Base-by-base conservation (phyloP, 92 coral and sea anemone genomes). In the Desmophyllum pertusum region DNA sequence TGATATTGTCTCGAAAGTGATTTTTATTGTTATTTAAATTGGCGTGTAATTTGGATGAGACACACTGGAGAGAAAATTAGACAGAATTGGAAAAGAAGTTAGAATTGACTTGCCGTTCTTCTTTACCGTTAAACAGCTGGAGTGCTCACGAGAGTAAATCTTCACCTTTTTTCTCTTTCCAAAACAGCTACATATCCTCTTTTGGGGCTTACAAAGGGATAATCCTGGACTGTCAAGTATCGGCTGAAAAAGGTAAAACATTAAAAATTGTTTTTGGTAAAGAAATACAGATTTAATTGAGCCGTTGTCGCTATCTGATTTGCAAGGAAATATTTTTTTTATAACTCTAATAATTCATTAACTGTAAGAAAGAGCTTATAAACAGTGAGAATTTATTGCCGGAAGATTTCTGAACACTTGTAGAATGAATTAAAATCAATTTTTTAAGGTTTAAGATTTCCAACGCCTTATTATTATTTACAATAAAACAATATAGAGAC, bases 1-100 rank as follows among this genome's bases (percentile, higher is more conserved):
- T n/a, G n/a, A 25, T 17, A 27, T 78, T 78, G 41, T 61, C 45
- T 77, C 69, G 3, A 63, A 78, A 78, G 73, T 10, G 83, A 43
- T 64, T 78, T 64, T 8, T 3, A 27, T 29, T 78, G 39, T 59
- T 8, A 59, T 9, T 59, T 59, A 59, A 59, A 59, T 59, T 59
- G 27, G 65, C 13, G n/a, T 59, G 31, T 59, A 27, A 27, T 25
- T 57, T 25, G 15, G 9, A 31, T 0, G 65, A 59, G 27, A 27
- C 65, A 25, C 35, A 59, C 2, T 59, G 35, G 64, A 6, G 27
- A 55, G 27, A 55, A 25, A 27, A 33, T 8, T 14, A 59, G 65
- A 23, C 25, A 19, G 5, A 55, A 59, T 59, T 59, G 65, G 9
- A 59, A 25, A 23, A 9, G 35, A 10, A 27, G 65, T 59, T 59